Base-by-base conservation (phyloP, 2,888 invertebrate genomes). In the Theretra japonica region DNA sequence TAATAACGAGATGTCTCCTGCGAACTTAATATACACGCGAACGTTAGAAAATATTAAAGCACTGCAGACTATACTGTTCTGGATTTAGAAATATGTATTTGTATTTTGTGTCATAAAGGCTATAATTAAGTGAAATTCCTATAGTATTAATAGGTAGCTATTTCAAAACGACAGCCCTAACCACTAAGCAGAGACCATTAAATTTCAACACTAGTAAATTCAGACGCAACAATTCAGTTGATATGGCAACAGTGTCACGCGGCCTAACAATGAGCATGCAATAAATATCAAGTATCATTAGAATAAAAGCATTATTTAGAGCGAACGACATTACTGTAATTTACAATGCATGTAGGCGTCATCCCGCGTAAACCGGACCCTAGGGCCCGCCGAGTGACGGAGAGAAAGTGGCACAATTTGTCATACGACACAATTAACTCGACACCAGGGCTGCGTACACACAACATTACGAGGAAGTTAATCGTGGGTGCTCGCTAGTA, bases 381-480 rank as follows among this genome's bases (percentile, higher is more conserved):
- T 72, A 74, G 71, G 73, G 73, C 71, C 70, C 74, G 57, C 70
- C 71, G 56, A 75, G 73, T 73, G 73, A 72, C 71, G 73, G 70
- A 74, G 80, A 79, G 81, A 82, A 82, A 82, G 82, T 75, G 75
- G 76, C 77, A 80, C 77, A 76, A 78, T 80, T 76, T 77, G 77
- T 79, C 75, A 76, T 72, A 73, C 73, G 77, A 75, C 79, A 77
- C 78, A 80, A 80, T 82, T 80, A 79, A 77, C 73, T 71, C 73
- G 74, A 76, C 74, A 73, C 77, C 74, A 74, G 72, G 68, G 56
- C 19, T 30, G 30, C 62, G 41, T 41, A 15, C 28, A 60, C 70
- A 70, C 19, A n/a, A 50, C 33, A 59, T 59, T 23, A 53, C n/a
- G 56, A 50, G 19, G 15, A 70, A 62, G 60, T 53, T 62, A 50